Conservation (phyloP, 2,113 vertebrate genomes). For the Pterophyllum scalare region DNA sequence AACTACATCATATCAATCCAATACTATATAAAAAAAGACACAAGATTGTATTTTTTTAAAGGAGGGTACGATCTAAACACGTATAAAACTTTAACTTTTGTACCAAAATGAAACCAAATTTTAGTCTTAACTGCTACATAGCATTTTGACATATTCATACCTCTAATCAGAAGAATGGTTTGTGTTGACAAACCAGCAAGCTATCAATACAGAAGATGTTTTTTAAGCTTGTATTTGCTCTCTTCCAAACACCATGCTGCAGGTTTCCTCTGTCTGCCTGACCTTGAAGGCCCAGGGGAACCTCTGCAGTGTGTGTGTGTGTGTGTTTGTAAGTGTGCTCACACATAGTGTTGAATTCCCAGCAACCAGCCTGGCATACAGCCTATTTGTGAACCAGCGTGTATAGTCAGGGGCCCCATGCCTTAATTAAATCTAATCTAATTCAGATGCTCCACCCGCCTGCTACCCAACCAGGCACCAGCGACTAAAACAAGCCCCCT, state of each 20-base stretch:
- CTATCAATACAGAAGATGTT: not conserved
- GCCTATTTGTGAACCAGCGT: conserved; percentile 62
- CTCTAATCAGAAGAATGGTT: not conserved
- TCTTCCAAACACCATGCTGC: conserved; percentile 30
- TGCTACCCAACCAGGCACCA: conserved; percentile 52
- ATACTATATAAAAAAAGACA: too few relatives aligned
- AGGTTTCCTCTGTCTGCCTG: conserved; percentile 58
- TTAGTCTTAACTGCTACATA: not conserved
- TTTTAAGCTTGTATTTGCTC: conserved; percentile 11
- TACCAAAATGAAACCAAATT: not conserved
- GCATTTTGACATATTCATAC: not conserved
- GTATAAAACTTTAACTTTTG: too few relatives aligned
- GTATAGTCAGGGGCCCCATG: conserved; percentile 56
- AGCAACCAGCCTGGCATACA: conserved; percentile 50
- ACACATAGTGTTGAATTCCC: conserved; percentile 44
- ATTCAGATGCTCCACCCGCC: conserved; percentile 70
- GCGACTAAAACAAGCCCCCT: conserved; percentile 69
- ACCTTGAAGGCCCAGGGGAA: conserved; percentile 59
- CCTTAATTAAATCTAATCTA: conserved; percentile 78
- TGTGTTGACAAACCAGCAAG: not conserved
- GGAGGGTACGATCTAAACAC: too few relatives aligned
- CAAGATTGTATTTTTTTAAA: too few relatives aligned
- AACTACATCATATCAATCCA: too few relatives aligned
- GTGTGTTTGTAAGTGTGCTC: conserved; percentile 25
- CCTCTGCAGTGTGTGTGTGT: conserved; percentile 16